A percentile compares a stretch with the other conserved stretches of the same genome.
Conservation (phyloP, 2,113 vertebrate genomes). For the Myiozetetes cayanensis region DNA sequence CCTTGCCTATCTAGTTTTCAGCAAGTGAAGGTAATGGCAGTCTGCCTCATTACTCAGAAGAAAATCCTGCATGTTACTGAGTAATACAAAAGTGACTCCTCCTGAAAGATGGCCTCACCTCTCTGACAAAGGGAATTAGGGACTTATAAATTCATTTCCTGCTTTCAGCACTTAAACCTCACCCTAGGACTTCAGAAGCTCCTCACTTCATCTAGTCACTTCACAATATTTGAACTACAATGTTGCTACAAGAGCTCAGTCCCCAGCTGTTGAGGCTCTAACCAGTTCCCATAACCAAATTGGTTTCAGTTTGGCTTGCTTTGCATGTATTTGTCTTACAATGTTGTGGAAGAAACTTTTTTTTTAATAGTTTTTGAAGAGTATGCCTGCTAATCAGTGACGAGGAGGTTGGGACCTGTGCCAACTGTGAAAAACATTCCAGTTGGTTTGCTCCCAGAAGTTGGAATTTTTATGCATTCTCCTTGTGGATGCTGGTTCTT, state of each 20-base stretch:
- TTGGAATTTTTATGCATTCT: not conserved
- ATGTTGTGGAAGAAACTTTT: not conserved
- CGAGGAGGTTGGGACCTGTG: not conserved
- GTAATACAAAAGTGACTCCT: not conserved
- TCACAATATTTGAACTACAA: accelerated
- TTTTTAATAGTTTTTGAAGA: not conserved
- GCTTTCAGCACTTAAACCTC: not conserved
- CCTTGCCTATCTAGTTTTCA: not conserved
- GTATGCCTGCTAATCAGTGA: not conserved
- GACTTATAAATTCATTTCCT: not conserved
- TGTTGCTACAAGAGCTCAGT: not conserved
- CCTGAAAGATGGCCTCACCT: not conserved
- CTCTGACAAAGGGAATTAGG: not conserved
- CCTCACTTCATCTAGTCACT: not conserved
- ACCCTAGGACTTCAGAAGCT: not conserved
- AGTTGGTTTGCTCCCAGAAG: not conserved
- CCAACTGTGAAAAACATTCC: not conserved
- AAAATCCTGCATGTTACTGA: not conserved
- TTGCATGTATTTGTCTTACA: not conserved
- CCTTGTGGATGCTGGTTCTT: not conserved
- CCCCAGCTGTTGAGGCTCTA: not conserved
- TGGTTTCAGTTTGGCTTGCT: not conserved
- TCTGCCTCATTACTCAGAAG: not conserved
- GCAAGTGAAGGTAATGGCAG: not conserved
- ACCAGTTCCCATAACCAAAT: accelerated